Percentiles rank a stretch among this genome's conserved stretches.
Evolutionary conservation across 2,113 vertebrate genomes (phyloP).

Genomic region (Myocastor coypus): DNA sequence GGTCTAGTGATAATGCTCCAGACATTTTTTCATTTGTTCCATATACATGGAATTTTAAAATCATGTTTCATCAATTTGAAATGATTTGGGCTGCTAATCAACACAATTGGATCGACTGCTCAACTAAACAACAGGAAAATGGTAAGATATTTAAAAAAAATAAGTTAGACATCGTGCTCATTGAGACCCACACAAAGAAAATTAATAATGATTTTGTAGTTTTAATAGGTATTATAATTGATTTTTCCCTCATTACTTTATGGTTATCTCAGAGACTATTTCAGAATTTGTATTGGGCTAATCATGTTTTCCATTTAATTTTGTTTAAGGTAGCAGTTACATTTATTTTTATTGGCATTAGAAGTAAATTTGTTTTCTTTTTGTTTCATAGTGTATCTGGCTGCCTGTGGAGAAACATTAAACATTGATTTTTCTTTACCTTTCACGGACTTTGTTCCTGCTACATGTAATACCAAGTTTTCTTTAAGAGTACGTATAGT

Average conservation of each 20-base stretch:
- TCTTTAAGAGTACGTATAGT: constrained; percentile 90
- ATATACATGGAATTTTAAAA: constrained; percentile 98
- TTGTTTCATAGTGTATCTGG: constrained; percentile 93
- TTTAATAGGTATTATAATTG: constrained; percentile 47
- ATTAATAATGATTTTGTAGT: not conserved
- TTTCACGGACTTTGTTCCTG: constrained; percentile 97
- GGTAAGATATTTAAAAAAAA: constrained; percentile 87
- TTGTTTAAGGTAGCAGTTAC: constrained; percentile 50
- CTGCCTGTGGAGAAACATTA: constrained; percentile 97
- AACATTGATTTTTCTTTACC: constrained; percentile 97
- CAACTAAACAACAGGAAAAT: constrained; percentile 99
- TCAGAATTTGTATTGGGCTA: constrained; percentile 42
- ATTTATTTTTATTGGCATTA: constrained; percentile 40
- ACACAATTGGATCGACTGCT: constrained; percentile 99
- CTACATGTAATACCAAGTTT: constrained; percentile 95
- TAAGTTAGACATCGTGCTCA: not conserved
- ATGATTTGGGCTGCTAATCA: constrained; percentile 99
- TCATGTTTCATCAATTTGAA: constrained; percentile 99
- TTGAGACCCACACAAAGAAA: constrained; percentile 53
- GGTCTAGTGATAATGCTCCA: constrained; percentile 96
- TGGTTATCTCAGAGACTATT: constrained; percentile 7
- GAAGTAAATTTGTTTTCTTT: constrained; percentile 65
- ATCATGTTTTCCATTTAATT: constrained; percentile 42
- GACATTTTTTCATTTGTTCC: constrained; percentile 99
- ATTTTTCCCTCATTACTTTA: not conserved